Evolutionary conservation across 2,113 vertebrate species (phyloP).

Genomic region (Okapia johnstoni): DNA sequence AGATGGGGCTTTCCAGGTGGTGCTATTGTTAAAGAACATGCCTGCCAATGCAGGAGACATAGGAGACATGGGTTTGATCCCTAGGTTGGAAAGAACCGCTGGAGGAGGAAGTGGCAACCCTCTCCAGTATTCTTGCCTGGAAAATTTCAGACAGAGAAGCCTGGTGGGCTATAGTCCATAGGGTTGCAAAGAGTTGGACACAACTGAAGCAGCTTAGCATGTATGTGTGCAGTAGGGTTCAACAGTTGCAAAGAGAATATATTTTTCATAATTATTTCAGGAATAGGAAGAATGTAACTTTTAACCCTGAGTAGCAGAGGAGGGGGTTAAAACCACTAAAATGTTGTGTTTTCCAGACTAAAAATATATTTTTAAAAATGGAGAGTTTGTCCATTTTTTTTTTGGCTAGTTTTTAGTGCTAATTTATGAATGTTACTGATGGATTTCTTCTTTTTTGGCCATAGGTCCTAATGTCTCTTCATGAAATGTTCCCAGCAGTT

Average conservation of each 20-base stretch:
- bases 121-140: neutral
- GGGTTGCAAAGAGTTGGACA: neutral
- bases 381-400: neutral
- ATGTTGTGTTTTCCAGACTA: neutral
- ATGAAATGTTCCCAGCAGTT: conserved; percentile 95
- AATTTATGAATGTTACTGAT: conserved; percentile 21
- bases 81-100: neutral
- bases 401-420: neutral
- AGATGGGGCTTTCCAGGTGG: neutral
- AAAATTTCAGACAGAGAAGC: neutral
- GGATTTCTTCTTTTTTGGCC: neutral
- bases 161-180: neutral
- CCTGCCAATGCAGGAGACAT: neutral
- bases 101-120: neutral
- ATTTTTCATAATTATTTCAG: conserved; percentile 37
- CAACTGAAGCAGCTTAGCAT: neutral
- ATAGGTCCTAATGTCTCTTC: conserved; percentile 91
- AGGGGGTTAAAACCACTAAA: neutral
- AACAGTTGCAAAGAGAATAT: neutral
- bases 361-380: conserved; percentile 2
- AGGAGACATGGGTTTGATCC: neutral
- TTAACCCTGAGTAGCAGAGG: neutral
- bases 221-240: neutral
- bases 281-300: neutral
- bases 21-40: neutral